Evolutionary conservation across 1,140 invertebrate genomes (phyloP).

Genomic region (Ctenoplectra terminalis): DNA sequence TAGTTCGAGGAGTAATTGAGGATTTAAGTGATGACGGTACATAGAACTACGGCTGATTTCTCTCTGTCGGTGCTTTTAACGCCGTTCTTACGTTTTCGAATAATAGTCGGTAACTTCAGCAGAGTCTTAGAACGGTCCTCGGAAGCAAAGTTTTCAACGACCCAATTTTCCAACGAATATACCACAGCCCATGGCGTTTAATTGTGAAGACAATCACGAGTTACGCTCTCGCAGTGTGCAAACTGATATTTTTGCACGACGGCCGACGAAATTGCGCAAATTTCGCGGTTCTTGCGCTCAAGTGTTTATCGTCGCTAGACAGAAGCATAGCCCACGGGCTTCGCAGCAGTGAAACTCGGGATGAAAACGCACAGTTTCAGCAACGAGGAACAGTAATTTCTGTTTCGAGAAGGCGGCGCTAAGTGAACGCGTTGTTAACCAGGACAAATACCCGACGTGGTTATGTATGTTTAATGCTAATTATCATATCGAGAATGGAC

Average conservation of each 20-base stretch:
- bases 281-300: background rate
- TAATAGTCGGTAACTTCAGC: background rate
- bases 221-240: background rate
- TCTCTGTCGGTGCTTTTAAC: background rate
- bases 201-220: conserved; percentile 3
- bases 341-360: background rate
- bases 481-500: conserved; percentile 22
- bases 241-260: conserved; percentile 10
- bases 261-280: background rate
- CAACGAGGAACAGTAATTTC: background rate
- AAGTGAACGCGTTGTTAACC: conserved; percentile 16
- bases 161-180: background rate
- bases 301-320: background rate
- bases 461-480: conserved; percentile 15
- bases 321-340: background rate
- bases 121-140: background rate
- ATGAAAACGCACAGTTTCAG: background rate
- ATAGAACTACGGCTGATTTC: background rate
- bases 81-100: background rate
- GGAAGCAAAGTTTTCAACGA: background rate
- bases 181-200: background rate
- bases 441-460: background rate
- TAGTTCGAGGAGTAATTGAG: background rate
- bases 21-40: background rate
- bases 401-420: background rate